Evolutionary conservation across 2,888 invertebrate species (phyloP), one percentile per base, ranked within the genome.

Genomic region (Lasioglossum villosulum): DNA sequence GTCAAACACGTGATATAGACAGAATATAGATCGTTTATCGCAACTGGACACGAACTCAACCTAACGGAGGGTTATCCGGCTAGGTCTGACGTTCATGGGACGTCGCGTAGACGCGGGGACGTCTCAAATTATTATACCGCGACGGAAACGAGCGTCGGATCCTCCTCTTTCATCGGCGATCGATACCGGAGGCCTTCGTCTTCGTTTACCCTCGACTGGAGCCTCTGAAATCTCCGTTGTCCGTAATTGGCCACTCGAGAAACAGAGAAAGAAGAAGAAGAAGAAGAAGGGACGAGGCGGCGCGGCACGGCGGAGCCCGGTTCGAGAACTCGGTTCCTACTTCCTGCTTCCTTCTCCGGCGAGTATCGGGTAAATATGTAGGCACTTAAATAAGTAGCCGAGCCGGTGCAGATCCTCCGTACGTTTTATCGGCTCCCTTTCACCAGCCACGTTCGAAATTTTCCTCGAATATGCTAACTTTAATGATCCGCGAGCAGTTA

Each of bases 231-330:
- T 83, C 83, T 80, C 73, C 76, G 76, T 84, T 83, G 70, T 78
- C 82, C 75, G 89, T 90, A 90, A 90, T 90, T 90, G 90, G 89
- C 88, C 87, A 90, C 89, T 90, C 81, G 85, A 86, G 80, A 66
- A 75, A 78, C 48, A 75, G 78, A 79, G 74, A 71, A 71, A 84
- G 80, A 81, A 77, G 68, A 14, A 45, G 19, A 34, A 16, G 72
- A 45, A 30, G 68, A 34, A 48, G 75, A 59, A 59, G 74, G 75
- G 72, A 68, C 63, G 75, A 77, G 42, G 48, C 45, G 45, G 16
- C 16, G 45, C 45, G 16, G 72, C 68, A 52, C 78, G 37, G 78
- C 72, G 73, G 75, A 82, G 80, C 82, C 70, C 80, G 68, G 48
- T 34, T 42, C 27, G 52, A 52, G 52, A 52, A 52, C 52, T 52